Evolutionary conservation across 2,888 invertebrate genomes (phyloP), one percentile per base, ranked within the genome.

Genomic region (Standfussiana lucernea): DNA sequence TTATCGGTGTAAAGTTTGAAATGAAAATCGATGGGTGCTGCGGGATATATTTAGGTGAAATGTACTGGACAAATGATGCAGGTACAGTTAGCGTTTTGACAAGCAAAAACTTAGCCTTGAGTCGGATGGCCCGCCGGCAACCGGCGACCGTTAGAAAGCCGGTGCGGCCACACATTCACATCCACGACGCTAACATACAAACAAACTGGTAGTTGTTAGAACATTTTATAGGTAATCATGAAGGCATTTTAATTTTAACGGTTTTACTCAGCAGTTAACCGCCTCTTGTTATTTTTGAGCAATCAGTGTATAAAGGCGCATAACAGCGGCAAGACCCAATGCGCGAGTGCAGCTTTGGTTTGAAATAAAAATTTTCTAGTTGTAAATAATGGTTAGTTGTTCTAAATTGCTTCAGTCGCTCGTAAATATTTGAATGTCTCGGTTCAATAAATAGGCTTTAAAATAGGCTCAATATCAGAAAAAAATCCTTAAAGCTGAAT

Each of bases 61-160:
- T 89, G 91, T 87, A 84, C 89, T 90, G 89, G 85, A 89, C 89
- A 92, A 92, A 93, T 92, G 91, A 90, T 86, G 88, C 88, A 89
- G 87, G 92, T 95, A 95, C 96, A 93, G 96, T 95, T 95, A 96
- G 89, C 86, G 87, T 93, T 94, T 95, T 93, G 95, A 95, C 94
- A 93, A 93, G 95, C 95, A 95, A 95, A 95, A 96, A 95, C 89
- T 90, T 89, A 92, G 90, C 90, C 89, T 92, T 90, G 90, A 84
- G 89, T 89, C 81, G 88, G 87, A 86, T 86, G 77, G 72, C 93
- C 59, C 32, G 59, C 59, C 59, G 32, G 59, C 59, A 32, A 32
- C 59, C 93, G 94, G 82, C 71, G 85, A 93, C 95, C 95, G 95
- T 95, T 95, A 95, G 91, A 89, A 92, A 92, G 92, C 89, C 91